Percentiles rank a stretch among this genome's conserved stretches.
Evolutionary conservation across 2,113 vertebrate species (phyloP).

Genomic region (Jacana jacana): DNA sequence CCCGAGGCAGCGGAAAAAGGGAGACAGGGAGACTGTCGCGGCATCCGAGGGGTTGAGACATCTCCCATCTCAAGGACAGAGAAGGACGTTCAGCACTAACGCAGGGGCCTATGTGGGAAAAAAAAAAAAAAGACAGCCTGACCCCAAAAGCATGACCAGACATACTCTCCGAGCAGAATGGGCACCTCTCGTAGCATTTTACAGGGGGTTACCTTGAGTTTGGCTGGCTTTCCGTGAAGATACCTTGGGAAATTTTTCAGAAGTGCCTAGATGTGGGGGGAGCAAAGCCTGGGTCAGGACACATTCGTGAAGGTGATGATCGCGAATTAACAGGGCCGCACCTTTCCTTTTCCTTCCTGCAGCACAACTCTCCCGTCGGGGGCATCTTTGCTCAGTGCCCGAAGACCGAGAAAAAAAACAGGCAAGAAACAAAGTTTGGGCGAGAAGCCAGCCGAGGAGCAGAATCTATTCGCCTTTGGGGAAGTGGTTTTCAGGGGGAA

Average conservation of each 20-base stretch:
- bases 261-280: background rate
- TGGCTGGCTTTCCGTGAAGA: background rate
- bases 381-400: background rate
- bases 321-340: background rate
- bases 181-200: background rate
- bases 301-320: background rate
- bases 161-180: rapidly evolving
- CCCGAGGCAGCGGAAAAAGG: background rate
- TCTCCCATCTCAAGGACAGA: background rate
- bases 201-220: background rate
- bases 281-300: background rate
- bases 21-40: background rate
- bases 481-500: background rate
- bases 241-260: background rate
- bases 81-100: background rate
- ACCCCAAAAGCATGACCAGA: background rate
- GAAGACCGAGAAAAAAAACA: background rate
- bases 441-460: background rate
- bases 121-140: background rate
- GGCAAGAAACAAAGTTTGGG: background rate
- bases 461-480: background rate
- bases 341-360: background rate
- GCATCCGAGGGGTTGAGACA: background rate
- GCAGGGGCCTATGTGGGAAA: background rate
- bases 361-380: background rate